Percentiles rank a stretch among this genome's conserved stretches.
These are phyloP conservation scores for Drosophila pseudoobscura DNA, from an alignment of 1,140 invertebrate species.

Conservation along the genomic window DNA sequence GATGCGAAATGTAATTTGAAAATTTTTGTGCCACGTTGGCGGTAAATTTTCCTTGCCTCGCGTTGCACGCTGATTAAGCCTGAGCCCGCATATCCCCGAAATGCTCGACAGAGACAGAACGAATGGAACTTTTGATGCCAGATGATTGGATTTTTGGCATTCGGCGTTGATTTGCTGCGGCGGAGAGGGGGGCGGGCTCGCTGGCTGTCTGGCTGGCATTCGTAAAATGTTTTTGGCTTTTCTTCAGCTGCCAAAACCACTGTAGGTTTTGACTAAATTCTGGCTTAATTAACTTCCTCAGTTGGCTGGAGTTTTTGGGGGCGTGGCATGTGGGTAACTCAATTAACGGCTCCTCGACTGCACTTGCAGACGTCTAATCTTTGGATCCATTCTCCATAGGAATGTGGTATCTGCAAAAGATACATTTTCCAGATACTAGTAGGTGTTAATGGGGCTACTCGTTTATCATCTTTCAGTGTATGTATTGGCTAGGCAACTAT, in stretches of 20 bases:
- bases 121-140: conserved; percentile 29
- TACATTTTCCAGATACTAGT: no score
- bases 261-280: conserved; percentile 7
- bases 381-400: no score
- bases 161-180: conserved; percentile 34
- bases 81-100: conserved; percentile 22
- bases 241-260: no score
- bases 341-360: conserved; percentile 12
- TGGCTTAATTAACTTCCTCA: conserved; percentile 55
- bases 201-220: conserved; percentile 8
- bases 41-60: conserved; percentile 24
- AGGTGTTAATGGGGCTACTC: no score
- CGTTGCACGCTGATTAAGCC: conserved; percentile 39
- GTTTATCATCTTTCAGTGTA: no score
- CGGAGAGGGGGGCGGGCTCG: background rate
- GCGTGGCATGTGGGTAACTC: conserved; percentile 9
- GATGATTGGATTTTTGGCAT: conserved; percentile 39
- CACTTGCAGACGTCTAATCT: no score
- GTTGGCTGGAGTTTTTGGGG: conserved; percentile 3
- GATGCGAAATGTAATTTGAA: conserved; percentile 61
- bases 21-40: conserved; percentile 60
- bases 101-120: conserved; percentile 1
- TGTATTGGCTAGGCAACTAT: no score
- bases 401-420: no score
- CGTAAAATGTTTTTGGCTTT: conserved; percentile 13